Percentiles rank a stretch among this genome's conserved stretches.
Evolutionary conservation across 2,797 vertebrate species (phyloP).

Genomic region (Coregonus suidteri): DNA sequence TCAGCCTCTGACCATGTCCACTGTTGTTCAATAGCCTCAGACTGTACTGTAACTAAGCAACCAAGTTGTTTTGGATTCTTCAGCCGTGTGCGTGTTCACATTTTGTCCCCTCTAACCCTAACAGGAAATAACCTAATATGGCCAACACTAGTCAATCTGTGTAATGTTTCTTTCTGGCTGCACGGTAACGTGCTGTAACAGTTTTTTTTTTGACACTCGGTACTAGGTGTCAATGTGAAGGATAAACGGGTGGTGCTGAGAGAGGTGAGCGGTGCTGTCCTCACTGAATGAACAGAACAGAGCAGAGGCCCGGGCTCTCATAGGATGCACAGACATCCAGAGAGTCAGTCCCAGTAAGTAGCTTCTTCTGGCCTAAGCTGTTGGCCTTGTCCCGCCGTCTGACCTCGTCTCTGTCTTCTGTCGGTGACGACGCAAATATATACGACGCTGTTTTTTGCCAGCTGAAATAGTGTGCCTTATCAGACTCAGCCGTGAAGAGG

Average conservation of each 20-base stretch:
- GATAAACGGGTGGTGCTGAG: background rate
- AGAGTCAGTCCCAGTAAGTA: background rate
- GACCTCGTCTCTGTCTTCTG: no score
- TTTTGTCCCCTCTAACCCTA: background rate
- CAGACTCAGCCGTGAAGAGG: background rate
- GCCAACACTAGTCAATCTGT: background rate
- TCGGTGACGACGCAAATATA: no score
- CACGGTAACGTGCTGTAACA: background rate
- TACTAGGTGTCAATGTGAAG: background rate
- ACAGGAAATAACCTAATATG: background rate
- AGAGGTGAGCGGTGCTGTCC: no score
- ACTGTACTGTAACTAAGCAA: no score
- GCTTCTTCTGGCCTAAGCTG: background rate
- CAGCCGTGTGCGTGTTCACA: background rate
- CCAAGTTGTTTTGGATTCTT: background rate
- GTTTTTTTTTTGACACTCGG: background rate
- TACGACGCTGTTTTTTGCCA: background rate
- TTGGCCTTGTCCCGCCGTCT: no score
- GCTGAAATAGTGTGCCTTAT: background rate
- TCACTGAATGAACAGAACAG: background rate
- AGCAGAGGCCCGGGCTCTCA: no score
- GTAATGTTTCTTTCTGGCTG: background rate
- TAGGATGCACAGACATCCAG: background rate
- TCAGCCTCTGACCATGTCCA: no score
- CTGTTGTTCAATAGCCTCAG: no score